Conservation (phyloP, 2,888 invertebrate species). For the Lasioglossum oenotherae region DNA sequence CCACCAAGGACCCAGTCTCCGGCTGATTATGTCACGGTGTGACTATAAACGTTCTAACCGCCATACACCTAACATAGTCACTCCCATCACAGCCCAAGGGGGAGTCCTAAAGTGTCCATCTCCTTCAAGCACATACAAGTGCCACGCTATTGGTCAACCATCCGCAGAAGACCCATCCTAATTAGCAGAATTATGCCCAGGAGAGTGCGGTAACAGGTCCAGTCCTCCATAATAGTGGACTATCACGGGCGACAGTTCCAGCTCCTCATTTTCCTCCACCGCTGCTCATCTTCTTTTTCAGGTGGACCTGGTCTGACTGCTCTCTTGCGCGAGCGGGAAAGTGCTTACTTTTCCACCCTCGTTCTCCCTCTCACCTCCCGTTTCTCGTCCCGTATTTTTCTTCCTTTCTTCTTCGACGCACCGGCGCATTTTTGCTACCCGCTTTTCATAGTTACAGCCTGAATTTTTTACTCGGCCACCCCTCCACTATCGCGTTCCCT, state of each 20-base stretch:
- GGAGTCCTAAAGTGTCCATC: neutral
- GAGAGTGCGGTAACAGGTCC: conserved; percentile 45
- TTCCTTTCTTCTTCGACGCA: conserved; percentile 22
- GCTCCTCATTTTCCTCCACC: conserved; percentile 22
- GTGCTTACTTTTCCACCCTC: conserved; percentile 34
- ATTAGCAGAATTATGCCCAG: conserved; percentile 1
- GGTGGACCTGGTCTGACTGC: conserved; percentile 22
- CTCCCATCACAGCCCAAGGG: neutral
- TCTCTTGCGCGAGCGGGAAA: conserved; percentile 43
- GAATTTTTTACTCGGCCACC: conserved; percentile 39
- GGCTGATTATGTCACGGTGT: neutral
- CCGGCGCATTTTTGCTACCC: conserved; percentile 30
- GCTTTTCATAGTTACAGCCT: conserved; percentile 31
- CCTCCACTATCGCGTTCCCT: neutral
- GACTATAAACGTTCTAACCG: neutral
- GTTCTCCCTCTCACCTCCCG: neutral
- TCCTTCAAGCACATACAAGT: neutral
- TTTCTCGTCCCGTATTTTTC: conserved; percentile 38
- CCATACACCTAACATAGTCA: neutral
- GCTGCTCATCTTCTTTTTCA: conserved; percentile 29
- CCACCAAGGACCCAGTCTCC: neutral
- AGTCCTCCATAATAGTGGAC: conserved; percentile 27
- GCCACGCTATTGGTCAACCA: neutral
- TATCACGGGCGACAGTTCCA: conserved; percentile 13
- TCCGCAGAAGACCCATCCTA: neutral